Conservation (phyloP, 2,797 vertebrate species). For the Fratercula arctica region DNA sequence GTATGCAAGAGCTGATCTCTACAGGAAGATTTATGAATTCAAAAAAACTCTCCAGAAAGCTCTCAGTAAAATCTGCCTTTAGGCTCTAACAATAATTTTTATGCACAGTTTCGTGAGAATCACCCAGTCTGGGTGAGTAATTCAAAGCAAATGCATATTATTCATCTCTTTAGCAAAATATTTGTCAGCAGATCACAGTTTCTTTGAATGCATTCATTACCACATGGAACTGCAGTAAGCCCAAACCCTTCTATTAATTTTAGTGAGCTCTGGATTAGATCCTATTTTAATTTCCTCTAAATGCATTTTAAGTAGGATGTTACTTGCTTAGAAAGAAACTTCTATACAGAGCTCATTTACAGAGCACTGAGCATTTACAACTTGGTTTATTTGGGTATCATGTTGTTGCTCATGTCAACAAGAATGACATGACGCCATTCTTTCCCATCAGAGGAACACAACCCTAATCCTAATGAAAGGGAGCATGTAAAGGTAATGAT, state of each 20-base stretch:
- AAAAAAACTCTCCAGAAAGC: background rate
- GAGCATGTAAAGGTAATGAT: background rate
- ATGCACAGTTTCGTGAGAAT: background rate
- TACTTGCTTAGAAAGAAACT: background rate
- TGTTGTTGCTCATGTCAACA: background rate
- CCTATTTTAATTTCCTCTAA: constrained; percentile 32
- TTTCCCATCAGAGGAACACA: accelerated
- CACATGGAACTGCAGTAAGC: background rate
- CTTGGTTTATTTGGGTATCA: background rate
- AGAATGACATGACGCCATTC: background rate
- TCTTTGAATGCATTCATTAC: background rate
- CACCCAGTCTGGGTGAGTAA: background rate
- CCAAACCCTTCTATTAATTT: background rate
- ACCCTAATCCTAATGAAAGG: background rate
- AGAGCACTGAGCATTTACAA: background rate
- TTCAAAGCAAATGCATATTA: background rate
- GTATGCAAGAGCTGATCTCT: background rate
- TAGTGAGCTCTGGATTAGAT: background rate
- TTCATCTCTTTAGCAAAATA: background rate
- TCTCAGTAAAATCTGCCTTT: background rate
- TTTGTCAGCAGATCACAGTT: background rate
- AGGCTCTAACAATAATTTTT: background rate
- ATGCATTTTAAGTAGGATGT: constrained; percentile 26
- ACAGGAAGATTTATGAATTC: background rate
- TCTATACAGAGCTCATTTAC: background rate